Evolutionary conservation across 2,888 invertebrate genomes (phyloP).

Genomic region (Galeopsomyia nigrocyanea): DNA sequence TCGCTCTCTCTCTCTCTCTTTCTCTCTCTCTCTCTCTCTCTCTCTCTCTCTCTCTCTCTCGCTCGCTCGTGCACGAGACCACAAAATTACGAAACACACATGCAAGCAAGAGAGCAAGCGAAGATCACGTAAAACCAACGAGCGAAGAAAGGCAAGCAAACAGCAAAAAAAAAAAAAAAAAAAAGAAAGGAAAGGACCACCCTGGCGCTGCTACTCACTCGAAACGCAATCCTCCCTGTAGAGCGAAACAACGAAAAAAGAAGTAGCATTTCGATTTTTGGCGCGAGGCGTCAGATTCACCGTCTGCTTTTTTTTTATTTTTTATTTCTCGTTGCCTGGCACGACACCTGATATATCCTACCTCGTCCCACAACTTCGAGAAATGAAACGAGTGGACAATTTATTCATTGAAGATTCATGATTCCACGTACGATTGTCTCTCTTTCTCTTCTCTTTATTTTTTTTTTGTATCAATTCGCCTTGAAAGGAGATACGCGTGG

Average conservation of each 20-base stretch:
- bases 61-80: too few species aligned
- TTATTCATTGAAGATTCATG: slow-evolving; percentile 45
- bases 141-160: slow-evolving; percentile 1
- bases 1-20: too few species aligned
- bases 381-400: slow-evolving; percentile 32
- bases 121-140: slow-evolving; percentile 14
- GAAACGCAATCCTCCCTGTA: slow-evolving; percentile 35
- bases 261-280: slow-evolving; percentile 33
- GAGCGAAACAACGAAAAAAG: neutral
- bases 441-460: neutral
- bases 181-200: slow-evolving; percentile 31
- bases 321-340: slow-evolving; percentile 24
- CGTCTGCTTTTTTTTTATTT: neutral
- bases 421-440: slow-evolving; percentile 42
- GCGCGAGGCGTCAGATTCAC: slow-evolving; percentile 43
- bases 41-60: neutral
- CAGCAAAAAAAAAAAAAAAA: neutral
- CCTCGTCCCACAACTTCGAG: slow-evolving; percentile 10
- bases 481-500: slow-evolving; percentile 30
- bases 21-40: too few species aligned
- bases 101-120: neutral
- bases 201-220: slow-evolving; percentile 5
- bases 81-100: neutral
- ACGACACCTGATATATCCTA: slow-evolving; percentile 43
- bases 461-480: slow-evolving; percentile 25